These are phyloP conservation scores for Spatulosminthurus flaviceps DNA, from an alignment of 2,888 invertebrate species.

Conservation along the genomic window DNA sequence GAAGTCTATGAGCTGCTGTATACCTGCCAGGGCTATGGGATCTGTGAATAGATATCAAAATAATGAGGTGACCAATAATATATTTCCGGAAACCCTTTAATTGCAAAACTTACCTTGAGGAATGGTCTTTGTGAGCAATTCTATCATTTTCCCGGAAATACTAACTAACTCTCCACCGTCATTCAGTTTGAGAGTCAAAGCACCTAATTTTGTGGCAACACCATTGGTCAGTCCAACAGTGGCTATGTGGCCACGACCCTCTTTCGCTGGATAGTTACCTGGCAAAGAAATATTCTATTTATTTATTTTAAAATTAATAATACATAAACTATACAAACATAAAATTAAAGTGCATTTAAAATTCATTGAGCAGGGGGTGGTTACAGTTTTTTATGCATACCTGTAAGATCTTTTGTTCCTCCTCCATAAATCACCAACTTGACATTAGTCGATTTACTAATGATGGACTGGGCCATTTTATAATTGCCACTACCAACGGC, in stretches of 20 bases:
- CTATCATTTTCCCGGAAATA: not conserved
- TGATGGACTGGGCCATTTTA: constrained; percentile 50
- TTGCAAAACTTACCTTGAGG: not conserved
- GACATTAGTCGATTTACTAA: constrained; percentile 50
- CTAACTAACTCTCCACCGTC: not conserved
- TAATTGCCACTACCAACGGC: constrained; percentile 59
- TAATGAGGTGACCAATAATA: not conserved
- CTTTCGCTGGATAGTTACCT: constrained; percentile 31
- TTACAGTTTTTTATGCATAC: not conserved
- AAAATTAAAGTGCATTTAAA: no score
- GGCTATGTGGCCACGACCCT: constrained; percentile 50
- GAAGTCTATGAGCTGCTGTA: not conserved
- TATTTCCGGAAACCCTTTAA: no score
- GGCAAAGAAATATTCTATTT: not conserved
- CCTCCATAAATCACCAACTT: constrained; percentile 57
- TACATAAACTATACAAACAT: no score
- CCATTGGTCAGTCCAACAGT: constrained; percentile 50
- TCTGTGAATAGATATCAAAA: constrained; percentile 20
- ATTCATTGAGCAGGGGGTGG: no score
- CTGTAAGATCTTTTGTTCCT: constrained; percentile 33
- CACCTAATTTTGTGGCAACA: constrained; percentile 56
- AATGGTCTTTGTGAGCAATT: not conserved
- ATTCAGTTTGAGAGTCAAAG: constrained; percentile 41
- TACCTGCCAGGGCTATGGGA: not conserved
- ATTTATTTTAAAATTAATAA: not conserved